A percentile compares a stretch with the other conserved stretches of the same genome.
These are phyloP conservation scores for Acinonyx jubatus DNA, from an alignment of 2,113 vertebrate genomes.

Conservation along the genomic window DNA sequence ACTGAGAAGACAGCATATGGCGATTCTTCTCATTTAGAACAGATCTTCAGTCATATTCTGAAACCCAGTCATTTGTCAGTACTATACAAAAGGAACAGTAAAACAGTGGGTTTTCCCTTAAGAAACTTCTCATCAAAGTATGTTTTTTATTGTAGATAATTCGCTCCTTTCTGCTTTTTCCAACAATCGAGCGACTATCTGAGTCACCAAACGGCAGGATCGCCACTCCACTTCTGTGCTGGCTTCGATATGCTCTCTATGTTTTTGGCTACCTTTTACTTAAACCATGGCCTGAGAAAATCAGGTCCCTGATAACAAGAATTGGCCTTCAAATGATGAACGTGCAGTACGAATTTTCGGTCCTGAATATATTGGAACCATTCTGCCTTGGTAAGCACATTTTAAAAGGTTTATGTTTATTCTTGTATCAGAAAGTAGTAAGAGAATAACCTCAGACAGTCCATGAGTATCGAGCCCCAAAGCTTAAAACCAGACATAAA, in stretches of 20 bases:
- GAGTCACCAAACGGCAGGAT: constrained; percentile 91
- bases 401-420: not conserved
- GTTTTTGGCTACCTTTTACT: constrained; percentile 89
- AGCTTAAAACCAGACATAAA: constrained; percentile 25
- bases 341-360: constrained; percentile 78
- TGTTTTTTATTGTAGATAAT: constrained; percentile 86
- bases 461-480: not conserved
- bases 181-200: constrained; percentile 96
- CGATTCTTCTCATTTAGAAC: not conserved
- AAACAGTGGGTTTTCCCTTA: not conserved
- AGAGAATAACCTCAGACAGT: not conserved
- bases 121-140: not conserved
- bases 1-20: not conserved
- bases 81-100: not conserved
- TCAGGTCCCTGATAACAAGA: constrained; percentile 87
- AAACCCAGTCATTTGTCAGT: not conserved
- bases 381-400: constrained; percentile 90
- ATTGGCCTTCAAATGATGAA: constrained; percentile 81
- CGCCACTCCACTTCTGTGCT: constrained; percentile 92
- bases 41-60: not conserved
- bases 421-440: not conserved
- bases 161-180: constrained; percentile 93
- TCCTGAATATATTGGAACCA: constrained; percentile 87
- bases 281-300: constrained; percentile 89
- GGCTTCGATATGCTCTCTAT: constrained; percentile 91